Conservation (phyloP, 2,888 invertebrate species). For the Drosophila nigricruria region DNA sequence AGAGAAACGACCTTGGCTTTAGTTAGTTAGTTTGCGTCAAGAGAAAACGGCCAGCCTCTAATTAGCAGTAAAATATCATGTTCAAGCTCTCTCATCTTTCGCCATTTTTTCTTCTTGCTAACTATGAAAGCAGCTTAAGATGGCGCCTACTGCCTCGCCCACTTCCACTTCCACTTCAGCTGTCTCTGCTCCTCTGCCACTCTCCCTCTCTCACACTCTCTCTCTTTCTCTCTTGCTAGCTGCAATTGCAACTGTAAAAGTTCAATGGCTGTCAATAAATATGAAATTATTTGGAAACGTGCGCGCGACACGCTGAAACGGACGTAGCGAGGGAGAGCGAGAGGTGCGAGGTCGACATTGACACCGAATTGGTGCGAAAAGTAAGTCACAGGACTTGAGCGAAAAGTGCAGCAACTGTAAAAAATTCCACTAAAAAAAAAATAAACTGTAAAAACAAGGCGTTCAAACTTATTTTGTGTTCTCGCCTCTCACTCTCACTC, state of each 20-base stretch:
- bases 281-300: constrained; percentile 61
- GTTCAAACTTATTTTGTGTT: constrained; percentile 2
- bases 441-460: constrained; percentile 10
- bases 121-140: constrained; percentile 31
- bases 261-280: constrained; percentile 71
- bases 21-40: constrained; percentile 39
- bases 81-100: constrained; percentile 36
- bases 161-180: constrained; percentile 8
- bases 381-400: constrained; percentile 56
- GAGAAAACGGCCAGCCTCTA: constrained; percentile 38
- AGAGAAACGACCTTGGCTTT: constrained; percentile 38
- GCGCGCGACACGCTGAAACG: constrained; percentile 26
- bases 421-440: constrained; percentile 8
- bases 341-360: constrained; percentile 54
- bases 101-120: constrained; percentile 29
- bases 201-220: background rate
- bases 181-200: background rate
- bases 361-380: constrained; percentile 62
- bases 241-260: constrained; percentile 42
- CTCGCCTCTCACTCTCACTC: background rate
- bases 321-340: background rate
- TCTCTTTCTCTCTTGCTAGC: background rate
- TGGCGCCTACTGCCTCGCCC: constrained; percentile 2
- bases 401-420: constrained; percentile 26
- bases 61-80: constrained; percentile 48